phyloP scores from a whole-genome alignment of 2,888 invertebrate species.

The Palloptera scutellata region DNA sequence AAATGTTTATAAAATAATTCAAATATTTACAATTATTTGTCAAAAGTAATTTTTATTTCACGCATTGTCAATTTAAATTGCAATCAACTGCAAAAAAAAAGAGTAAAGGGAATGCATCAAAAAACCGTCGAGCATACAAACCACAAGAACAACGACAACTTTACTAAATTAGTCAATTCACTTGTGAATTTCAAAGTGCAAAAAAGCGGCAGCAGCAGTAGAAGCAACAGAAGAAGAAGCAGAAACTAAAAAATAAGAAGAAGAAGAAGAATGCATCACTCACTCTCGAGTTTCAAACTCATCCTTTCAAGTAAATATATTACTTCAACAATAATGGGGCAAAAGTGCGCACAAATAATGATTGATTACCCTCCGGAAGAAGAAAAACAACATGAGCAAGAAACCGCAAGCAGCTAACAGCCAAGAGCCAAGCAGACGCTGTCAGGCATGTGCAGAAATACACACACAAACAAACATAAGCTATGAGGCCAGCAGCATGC shows the following conservation, averaged over 20 bases:
- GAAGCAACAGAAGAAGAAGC: constrained; percentile 9
- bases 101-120: neutral
- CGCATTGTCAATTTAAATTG: constrained; percentile 53
- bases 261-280: neutral
- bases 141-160: neutral
- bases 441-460: constrained; percentile 24
- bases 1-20: constrained; percentile 25
- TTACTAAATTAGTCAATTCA: constrained; percentile 26
- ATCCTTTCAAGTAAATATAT: constrained; percentile 6
- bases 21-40: constrained; percentile 37
- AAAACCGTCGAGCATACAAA: neutral
- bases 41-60: constrained; percentile 48
- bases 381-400: constrained; percentile 16
- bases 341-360: constrained; percentile 43
- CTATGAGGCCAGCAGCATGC: constrained; percentile 40
- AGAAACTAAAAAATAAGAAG: constrained; percentile 1
- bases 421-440: neutral
- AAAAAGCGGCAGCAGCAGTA: neutral
- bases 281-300: neutral
- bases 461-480: neutral
- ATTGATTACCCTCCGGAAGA: constrained; percentile 48
- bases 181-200: neutral
- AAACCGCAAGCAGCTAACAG: constrained; percentile 32
- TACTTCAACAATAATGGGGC: constrained; percentile 25
- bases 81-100: constrained; percentile 45